These are phyloP conservation scores for Clivina fossor DNA, from an alignment of 2,888 invertebrate genomes.

Conservation along the genomic window DNA sequence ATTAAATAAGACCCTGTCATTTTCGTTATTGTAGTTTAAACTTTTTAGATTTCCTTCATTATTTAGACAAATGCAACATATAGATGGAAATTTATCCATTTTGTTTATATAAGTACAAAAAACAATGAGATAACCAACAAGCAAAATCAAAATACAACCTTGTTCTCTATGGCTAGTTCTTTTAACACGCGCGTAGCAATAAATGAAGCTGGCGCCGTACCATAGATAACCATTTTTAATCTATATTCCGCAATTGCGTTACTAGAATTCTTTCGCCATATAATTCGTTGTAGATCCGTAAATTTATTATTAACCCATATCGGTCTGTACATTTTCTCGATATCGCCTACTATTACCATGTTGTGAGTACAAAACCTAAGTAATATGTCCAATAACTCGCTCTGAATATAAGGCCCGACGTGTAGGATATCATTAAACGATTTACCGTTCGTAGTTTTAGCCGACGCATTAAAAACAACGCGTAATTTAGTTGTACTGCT, in stretches of 20 bases:
- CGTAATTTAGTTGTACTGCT: conserved; percentile 37
- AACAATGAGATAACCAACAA: too few species aligned
- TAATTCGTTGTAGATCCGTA: conserved; percentile 5
- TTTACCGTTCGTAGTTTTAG: conserved; percentile 25
- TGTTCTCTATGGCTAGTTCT: conserved; percentile 15
- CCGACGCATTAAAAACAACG: conserved; percentile 28
- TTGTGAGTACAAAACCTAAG: conserved; percentile 26
- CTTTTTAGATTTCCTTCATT: too few species aligned
- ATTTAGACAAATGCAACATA: too few species aligned
- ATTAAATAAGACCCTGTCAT: too few species aligned
- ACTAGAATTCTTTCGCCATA: background rate
- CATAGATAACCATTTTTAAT: conserved; percentile 5
- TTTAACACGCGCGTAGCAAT: conserved; percentile 13
- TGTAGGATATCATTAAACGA: conserved; percentile 40
- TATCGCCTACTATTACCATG: conserved; percentile 40
- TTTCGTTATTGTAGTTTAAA: too few species aligned
- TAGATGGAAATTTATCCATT: too few species aligned
- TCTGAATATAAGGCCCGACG: conserved; percentile 41
- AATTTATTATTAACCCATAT: conserved; percentile 38
- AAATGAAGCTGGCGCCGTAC: conserved; percentile 6
- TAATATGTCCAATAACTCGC: conserved; percentile 36
- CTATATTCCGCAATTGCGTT: background rate
- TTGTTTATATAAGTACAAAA: too few species aligned
- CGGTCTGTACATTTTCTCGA: conserved; percentile 42
- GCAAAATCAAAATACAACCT: background rate